These are phyloP conservation scores for Coreoperca whiteheadi DNA, from an alignment of 2,113 vertebrate genomes.

Conservation along the genomic window DNA sequence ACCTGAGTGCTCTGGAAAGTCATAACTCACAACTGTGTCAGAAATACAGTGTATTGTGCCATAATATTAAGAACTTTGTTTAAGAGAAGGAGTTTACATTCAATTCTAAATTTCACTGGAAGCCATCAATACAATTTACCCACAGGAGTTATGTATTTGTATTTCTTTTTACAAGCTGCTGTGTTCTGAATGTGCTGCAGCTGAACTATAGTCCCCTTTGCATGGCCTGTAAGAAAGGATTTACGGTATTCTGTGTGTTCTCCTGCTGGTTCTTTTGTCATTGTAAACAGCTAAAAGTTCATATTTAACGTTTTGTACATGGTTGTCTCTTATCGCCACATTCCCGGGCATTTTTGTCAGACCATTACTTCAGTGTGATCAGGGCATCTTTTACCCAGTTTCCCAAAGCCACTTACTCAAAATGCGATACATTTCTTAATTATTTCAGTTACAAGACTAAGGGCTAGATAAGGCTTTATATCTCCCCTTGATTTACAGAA, in stretches of 20 bases:
- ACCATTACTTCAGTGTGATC: background rate
- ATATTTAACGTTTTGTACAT: background rate
- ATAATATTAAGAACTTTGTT: background rate
- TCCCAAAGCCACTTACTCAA: background rate
- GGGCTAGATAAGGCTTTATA: background rate
- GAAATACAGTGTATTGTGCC: background rate
- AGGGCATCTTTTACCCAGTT: background rate
- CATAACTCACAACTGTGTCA: background rate
- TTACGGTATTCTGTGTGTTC: too few relatives aligned
- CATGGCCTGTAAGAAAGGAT: background rate
- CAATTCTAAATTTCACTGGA: background rate
- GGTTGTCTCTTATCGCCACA: too few relatives aligned
- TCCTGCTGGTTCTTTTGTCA: background rate
- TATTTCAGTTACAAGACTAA: background rate
- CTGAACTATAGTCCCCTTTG: background rate
- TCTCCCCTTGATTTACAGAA: background rate
- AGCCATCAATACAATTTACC: background rate
- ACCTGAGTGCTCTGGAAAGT: constrained; percentile 11
- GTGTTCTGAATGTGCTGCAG: background rate
- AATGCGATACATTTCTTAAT: background rate
- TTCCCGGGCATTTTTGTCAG: background rate
- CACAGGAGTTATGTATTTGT: background rate
- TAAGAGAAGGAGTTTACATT: background rate
- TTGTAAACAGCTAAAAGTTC: background rate
- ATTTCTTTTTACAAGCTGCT: background rate